These are phyloP conservation scores for Malurus leucopterus DNA, from an alignment of 2,797 vertebrate genomes.

Conservation along the genomic window DNA sequence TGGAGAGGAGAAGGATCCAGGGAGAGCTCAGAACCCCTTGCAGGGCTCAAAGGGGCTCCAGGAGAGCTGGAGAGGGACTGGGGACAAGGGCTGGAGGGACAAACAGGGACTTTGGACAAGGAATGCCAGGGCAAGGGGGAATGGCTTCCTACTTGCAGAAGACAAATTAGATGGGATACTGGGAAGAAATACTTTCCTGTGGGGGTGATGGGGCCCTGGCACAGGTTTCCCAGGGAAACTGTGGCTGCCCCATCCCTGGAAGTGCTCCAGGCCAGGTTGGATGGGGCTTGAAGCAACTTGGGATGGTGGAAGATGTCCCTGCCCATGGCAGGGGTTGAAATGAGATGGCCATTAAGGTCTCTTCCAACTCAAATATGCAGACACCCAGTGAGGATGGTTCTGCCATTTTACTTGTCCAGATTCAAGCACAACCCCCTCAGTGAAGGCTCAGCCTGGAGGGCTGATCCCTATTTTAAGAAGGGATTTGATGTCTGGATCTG, in stretches of 20 bases:
- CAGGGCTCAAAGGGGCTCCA: not conserved
- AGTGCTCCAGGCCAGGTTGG: not conserved
- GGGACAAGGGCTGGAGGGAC: too few species aligned
- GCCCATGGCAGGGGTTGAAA: fast-evolving
- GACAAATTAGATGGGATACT: not conserved
- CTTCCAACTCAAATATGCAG: not conserved
- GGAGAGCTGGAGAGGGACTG: not conserved
- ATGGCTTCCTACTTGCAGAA: not conserved
- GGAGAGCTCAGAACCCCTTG: fast-evolving
- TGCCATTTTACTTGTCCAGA: not conserved
- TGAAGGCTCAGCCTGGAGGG: not conserved
- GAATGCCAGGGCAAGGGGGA: not conserved
- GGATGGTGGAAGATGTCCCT: fast-evolving
- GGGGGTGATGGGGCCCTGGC: not conserved
- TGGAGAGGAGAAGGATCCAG: not conserved
- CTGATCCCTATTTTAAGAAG: not conserved
- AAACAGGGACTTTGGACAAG: not conserved
- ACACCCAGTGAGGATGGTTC: fast-evolving
- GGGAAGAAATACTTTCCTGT: not conserved
- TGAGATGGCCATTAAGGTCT: not conserved
- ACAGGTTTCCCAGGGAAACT: fast-evolving
- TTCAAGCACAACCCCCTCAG: fast-evolving
- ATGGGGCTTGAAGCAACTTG: fast-evolving
- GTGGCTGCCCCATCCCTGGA: fast-evolving
- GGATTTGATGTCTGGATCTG: not conserved